phyloP scores from a whole-genome alignment of 2,113 vertebrate genomes.

The Gobiocypris rarus region DNA sequence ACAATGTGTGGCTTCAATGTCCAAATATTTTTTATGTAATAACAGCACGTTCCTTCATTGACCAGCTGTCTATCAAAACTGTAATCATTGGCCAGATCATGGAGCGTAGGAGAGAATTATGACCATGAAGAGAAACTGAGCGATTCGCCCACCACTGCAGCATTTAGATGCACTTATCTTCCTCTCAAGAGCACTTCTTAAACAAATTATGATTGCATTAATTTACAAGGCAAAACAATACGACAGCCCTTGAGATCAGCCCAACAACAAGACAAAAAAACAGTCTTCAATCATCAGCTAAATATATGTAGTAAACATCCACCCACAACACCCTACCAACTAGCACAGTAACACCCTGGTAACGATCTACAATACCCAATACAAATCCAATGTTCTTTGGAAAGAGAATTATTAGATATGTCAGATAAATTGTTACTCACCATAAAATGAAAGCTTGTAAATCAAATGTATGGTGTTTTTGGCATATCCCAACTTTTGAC shows the following conservation, averaged over 20 bases:
- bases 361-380: neutral
- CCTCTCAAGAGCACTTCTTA: constrained; percentile 20
- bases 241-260: neutral
- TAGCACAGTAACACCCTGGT: neutral
- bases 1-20: neutral
- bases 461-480: neutral
- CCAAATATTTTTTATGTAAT: neutral
- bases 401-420: no score
- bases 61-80: neutral
- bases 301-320: neutral
- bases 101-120: constrained; percentile 9
- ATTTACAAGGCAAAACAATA: constrained; percentile 8
- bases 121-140: constrained; percentile 14
- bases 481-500: neutral
- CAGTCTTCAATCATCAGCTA: neutral
- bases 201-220: constrained; percentile 3
- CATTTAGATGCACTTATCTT: constrained; percentile 15
- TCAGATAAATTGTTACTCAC: no score
- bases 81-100: neutral
- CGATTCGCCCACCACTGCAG: neutral
- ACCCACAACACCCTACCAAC: neutral
- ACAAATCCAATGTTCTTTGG: no score
- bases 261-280: neutral
- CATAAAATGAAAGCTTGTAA: neutral
- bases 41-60: neutral